Percentiles rank a stretch among this genome's conserved stretches.
These are phyloP conservation scores for Anthopleura xanthogrammica DNA, from an alignment of 92 coral and sea anemone species.

Conservation along the genomic window DNA sequence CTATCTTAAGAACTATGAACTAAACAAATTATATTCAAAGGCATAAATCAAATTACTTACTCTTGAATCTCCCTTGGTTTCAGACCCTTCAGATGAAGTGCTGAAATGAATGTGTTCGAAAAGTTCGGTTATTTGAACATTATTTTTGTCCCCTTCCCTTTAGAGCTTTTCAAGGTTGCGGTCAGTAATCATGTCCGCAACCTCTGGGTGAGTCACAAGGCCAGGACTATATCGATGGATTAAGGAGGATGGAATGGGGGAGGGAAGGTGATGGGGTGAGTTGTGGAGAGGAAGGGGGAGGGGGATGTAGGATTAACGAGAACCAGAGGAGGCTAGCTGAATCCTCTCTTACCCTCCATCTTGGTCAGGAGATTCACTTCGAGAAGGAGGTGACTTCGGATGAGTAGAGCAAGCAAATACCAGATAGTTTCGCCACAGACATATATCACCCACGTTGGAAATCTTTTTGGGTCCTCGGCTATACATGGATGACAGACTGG, in stretches of 20 bases:
- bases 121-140: not conserved
- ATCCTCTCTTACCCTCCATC: constrained; percentile 74
- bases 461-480: constrained; percentile 94
- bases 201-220: too few relatives aligned
- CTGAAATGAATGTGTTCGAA: constrained; percentile 22
- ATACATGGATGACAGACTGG: constrained; percentile 92
- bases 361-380: constrained; percentile 78
- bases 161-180: too few relatives aligned
- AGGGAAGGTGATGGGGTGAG: not conserved
- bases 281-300: not conserved
- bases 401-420: constrained; percentile 93
- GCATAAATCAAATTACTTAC: constrained; percentile 28
- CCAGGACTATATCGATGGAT: too few relatives aligned
- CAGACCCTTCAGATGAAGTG: constrained; percentile 73
- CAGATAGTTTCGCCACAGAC: constrained; percentile 87
- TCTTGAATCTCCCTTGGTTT: constrained; percentile 78
- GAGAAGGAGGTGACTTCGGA: constrained; percentile 64
- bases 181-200: too few relatives aligned
- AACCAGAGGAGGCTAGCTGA: too few relatives aligned
- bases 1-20: too few relatives aligned
- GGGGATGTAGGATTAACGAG: too few relatives aligned
- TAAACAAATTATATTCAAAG: too few relatives aligned
- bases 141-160: too few relatives aligned
- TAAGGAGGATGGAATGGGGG: too few relatives aligned
- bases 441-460: constrained; percentile 76